A percentile compares a stretch with the other conserved stretches of the same genome.
Conservation (phyloP, 2,888 invertebrate species). For the Pachliopta kotzebuea region DNA sequence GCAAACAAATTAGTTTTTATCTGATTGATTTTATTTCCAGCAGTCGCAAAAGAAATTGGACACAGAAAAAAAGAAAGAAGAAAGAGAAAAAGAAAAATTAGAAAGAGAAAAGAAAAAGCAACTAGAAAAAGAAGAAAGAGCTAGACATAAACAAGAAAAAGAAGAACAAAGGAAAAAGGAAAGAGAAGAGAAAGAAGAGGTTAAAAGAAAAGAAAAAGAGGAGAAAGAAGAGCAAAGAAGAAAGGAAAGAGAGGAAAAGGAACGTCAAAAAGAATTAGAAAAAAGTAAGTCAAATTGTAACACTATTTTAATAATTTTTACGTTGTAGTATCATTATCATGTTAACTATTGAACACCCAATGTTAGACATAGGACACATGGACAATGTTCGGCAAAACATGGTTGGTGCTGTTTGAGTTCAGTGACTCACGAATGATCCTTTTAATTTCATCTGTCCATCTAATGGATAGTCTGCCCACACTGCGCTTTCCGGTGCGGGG, state of each 20-base stretch:
- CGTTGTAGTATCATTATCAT: not conserved
- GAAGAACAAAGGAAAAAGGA: slow-evolving; percentile 63
- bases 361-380: no score
- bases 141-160: slow-evolving; percentile 66
- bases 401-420: no score
- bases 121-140: slow-evolving; percentile 73
- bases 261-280: slow-evolving; percentile 77
- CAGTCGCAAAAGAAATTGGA: slow-evolving; percentile 77
- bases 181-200: slow-evolving; percentile 70
- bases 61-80: slow-evolving; percentile 79
- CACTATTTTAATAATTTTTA: not conserved
- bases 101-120: slow-evolving; percentile 68
- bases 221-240: slow-evolving; percentile 78
- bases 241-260: slow-evolving; percentile 54
- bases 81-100: slow-evolving; percentile 71
- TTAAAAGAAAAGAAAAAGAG: slow-evolving; percentile 64
- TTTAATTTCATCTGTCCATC: no score
- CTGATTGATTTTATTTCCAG: slow-evolving; percentile 40
- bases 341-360: no score
- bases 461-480: no score
- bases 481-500: no score
- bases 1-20: not conserved
- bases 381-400: no score
- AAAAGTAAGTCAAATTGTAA: slow-evolving; percentile 54
- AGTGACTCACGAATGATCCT: no score